Evolutionary conservation across 2,888 invertebrate genomes (phyloP).

Genomic region (Lymantria monacha): DNA sequence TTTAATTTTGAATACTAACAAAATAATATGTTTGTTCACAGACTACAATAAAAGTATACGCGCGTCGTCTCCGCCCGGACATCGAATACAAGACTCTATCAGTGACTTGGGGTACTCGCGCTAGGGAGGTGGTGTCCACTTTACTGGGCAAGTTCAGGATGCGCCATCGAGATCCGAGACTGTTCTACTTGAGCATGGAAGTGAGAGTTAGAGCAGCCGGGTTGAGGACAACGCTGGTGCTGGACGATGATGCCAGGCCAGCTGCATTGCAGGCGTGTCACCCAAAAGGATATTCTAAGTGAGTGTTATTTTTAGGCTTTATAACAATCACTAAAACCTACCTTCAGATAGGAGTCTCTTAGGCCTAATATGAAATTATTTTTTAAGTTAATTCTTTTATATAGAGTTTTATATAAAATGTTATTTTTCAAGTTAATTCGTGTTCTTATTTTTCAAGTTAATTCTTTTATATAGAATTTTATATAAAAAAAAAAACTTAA

Average conservation of each 20-base stretch:
- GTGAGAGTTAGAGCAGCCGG: conserved; percentile 93
- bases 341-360: too few relatives aligned
- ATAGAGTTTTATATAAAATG: too few relatives aligned
- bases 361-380: too few relatives aligned
- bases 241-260: conserved; percentile 94
- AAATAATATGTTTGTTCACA: conserved; percentile 58
- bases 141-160: conserved; percentile 94
- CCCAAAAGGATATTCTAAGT: conserved; percentile 96
- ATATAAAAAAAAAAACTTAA: too few relatives aligned
- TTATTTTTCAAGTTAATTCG: too few relatives aligned
- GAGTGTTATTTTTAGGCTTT: conserved; percentile 40
- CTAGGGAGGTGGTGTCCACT: conserved; percentile 92
- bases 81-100: conserved; percentile 97
- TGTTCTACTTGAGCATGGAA: conserved; percentile 97
- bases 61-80: conserved; percentile 93
- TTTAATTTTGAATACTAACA: too few relatives aligned
- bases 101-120: conserved; percentile 93
- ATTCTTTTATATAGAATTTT: too few relatives aligned
- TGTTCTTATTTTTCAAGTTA: too few relatives aligned
- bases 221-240: conserved; percentile 89
- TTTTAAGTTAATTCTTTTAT: too few relatives aligned
- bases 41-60: conserved; percentile 96
- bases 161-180: conserved; percentile 94
- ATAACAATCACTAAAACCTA: too few relatives aligned
- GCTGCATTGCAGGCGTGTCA: conserved; percentile 96